Percentiles rank a stretch among this genome's conserved stretches.
Evolutionary conservation across 2,888 invertebrate species (phyloP).

Genomic region (Tenthredo mesomela): DNA sequence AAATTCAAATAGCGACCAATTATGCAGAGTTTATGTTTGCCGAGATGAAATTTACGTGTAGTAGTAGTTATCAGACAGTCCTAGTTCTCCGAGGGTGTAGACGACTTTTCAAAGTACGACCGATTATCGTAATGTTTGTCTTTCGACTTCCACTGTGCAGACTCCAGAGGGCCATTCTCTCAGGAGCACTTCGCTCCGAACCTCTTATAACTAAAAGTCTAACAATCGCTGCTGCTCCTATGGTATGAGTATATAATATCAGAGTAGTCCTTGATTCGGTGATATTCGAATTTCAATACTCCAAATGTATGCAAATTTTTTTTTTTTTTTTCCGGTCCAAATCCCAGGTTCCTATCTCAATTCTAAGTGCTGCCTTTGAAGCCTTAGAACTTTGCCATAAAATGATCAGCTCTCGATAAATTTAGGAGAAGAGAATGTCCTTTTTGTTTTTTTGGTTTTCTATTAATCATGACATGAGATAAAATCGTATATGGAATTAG

Average conservation of each 20-base stretch:
- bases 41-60: constrained; percentile 37
- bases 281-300: no score
- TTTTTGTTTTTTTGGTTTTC: no score
- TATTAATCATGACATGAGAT: neutral
- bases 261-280: no score
- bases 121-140: constrained; percentile 42
- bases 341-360: no score
- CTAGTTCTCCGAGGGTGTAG: neutral
- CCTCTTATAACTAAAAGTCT: neutral
- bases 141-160: constrained; percentile 15
- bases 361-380: no score
- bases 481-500: neutral
- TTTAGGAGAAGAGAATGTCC: no score
- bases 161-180: neutral
- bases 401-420: no score
- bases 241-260: no score
- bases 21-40: constrained; percentile 39
- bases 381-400: no score
- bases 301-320: no score
- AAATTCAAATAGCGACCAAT: constrained; percentile 36
- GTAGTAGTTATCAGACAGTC: constrained; percentile 7
- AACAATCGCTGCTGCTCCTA: neutral
- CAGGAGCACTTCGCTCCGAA: neutral
- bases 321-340: no score
- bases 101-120: constrained; percentile 38